phyloP scores from a whole-genome alignment of 2,113 vertebrate species.

The Syngnathus scovelli region DNA sequence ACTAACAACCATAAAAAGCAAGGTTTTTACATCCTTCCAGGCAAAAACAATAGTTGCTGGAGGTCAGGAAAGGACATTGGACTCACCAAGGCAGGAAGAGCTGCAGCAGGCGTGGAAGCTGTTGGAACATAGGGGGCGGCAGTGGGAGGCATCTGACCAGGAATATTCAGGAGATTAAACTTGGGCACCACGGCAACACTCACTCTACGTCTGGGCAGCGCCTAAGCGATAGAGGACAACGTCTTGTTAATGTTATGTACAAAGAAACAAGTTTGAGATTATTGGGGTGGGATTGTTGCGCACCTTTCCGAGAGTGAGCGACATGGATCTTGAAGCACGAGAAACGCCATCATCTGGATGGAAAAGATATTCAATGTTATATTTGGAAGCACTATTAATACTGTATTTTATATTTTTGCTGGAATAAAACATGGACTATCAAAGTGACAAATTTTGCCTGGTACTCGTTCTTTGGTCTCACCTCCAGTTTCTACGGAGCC shows the following conservation, averaged over 20 bases:
- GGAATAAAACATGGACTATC: background rate
- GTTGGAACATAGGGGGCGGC: slow-evolving; percentile 64
- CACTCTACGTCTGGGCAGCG: slow-evolving; percentile 90
- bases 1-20: background rate
- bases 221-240: slow-evolving; percentile 60
- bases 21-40: background rate
- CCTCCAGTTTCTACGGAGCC: slow-evolving; percentile 78
- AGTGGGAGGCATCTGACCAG: slow-evolving; percentile 76
- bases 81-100: slow-evolving; percentile 83
- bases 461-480: background rate
- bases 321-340: slow-evolving; percentile 87
- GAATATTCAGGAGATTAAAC: slow-evolving; percentile 90
- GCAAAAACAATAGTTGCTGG: background rate
- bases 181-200: slow-evolving; percentile 97
- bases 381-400: background rate
- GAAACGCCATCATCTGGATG: slow-evolving; percentile 89
- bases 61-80: slow-evolving; percentile 10
- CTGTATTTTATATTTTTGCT: background rate
- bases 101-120: slow-evolving; percentile 30
- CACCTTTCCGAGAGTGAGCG: slow-evolving; percentile 92
- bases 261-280: background rate
- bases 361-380: background rate
- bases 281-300: background rate
- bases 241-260: background rate
- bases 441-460: background rate